A percentile compares a stretch with the other conserved stretches of the same genome.
These are phyloP conservation scores for Enteromius mattozi DNA, from an alignment of 2,797 vertebrate species.

Conservation along the genomic window DNA sequence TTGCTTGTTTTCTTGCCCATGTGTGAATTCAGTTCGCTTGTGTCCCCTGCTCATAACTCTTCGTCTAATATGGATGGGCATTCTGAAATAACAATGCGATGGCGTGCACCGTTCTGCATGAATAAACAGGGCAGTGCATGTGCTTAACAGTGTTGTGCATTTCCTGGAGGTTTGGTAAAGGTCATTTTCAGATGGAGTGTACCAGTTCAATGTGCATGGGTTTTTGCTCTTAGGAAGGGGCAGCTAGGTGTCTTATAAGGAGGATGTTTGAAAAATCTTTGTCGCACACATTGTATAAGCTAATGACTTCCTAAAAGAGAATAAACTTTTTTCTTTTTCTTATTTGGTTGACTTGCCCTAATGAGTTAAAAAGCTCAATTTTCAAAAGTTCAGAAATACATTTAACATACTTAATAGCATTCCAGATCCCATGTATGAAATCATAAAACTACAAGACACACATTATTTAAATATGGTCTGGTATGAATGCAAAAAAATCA, in stretches of 20 bases:
- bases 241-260: not conserved
- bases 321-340: not conserved
- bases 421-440: not conserved
- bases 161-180: constrained; percentile 53
- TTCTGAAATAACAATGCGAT: constrained; percentile 46
- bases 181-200: constrained; percentile 33
- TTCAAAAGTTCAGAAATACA: not conserved
- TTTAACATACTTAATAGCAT: not conserved
- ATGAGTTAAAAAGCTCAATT: not conserved
- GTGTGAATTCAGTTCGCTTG: constrained; percentile 48
- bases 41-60: constrained; percentile 50
- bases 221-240: constrained; percentile 7
- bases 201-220: not conserved
- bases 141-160: constrained; percentile 22
- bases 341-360: not conserved
- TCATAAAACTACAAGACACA: not conserved
- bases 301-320: not conserved
- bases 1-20: constrained; percentile 58
- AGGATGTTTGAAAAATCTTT: not conserved
- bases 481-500: not conserved
- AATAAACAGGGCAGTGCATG: constrained; percentile 34
- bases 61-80: constrained; percentile 41
- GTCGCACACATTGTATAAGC: not conserved
- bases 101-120: constrained; percentile 25
- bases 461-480: not conserved